Conservation (phyloP, 64 coral and sea anemone species). For the Montipora foliosa region DNA sequence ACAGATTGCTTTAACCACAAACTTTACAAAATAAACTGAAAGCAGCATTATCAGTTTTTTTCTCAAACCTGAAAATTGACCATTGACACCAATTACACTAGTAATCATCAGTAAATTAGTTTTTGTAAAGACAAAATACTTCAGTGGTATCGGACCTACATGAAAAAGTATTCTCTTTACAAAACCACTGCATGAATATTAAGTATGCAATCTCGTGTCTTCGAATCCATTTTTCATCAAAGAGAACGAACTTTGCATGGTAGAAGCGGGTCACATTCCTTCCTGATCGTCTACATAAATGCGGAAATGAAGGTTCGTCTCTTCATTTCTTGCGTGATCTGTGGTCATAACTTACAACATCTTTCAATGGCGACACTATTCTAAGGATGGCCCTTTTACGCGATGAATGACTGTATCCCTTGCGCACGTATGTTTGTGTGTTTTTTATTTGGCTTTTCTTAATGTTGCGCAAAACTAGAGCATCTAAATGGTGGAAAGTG, state of each 20-base stretch:
- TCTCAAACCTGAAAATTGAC: not conserved
- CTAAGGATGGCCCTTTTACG: not conserved
- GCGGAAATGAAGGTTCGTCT: not conserved
- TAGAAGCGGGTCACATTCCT: not conserved
- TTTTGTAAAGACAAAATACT: not conserved
- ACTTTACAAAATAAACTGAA: not conserved
- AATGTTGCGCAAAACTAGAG: too few species aligned
- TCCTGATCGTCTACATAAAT: not conserved
- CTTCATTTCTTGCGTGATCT: constrained; percentile 23
- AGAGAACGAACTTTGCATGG: not conserved
- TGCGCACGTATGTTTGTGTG: not conserved
- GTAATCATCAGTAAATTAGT: not conserved
- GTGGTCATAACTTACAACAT: not conserved
- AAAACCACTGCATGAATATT: not conserved
- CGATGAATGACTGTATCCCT: not conserved
- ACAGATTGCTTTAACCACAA: not conserved
- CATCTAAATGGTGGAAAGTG: too few species aligned
- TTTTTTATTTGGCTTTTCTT: not conserved
- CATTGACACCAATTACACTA: not conserved
- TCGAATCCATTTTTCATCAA: not conserved
- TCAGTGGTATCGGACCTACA: too few species aligned
- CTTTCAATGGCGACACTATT: not conserved
- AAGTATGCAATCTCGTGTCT: not conserved
- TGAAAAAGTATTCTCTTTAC: too few species aligned
- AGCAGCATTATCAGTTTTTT: not conserved